phyloP scores from a whole-genome alignment of 1,140 invertebrate species.

The Drosophila parabipectinata region DNA sequence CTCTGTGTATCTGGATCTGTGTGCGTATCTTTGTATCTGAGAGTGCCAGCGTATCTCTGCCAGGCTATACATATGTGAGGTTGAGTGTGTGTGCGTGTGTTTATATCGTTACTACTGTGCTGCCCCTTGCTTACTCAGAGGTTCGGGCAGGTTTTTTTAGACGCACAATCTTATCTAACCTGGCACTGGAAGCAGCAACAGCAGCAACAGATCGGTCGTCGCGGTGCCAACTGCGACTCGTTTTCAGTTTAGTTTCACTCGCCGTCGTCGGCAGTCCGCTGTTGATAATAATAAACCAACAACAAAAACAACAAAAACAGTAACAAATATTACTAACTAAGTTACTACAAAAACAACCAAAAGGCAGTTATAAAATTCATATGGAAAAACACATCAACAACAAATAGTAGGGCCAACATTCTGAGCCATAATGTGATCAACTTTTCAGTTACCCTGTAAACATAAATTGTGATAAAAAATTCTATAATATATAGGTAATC shows the following conservation, averaged over 20 bases:
- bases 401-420: background rate
- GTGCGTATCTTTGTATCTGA: slow-evolving; percentile 30
- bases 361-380: slow-evolving; percentile 15
- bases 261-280: slow-evolving; percentile 49
- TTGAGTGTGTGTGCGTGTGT: slow-evolving; percentile 29
- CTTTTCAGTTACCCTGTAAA: slow-evolving; percentile 24
- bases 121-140: slow-evolving; percentile 47
- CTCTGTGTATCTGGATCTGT: slow-evolving; percentile 21
- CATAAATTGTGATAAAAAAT: slow-evolving; percentile 4
- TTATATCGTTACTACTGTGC: slow-evolving; percentile 60
- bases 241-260: slow-evolving; percentile 74
- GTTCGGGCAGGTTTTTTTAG: slow-evolving; percentile 67
- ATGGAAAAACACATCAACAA: slow-evolving; percentile 21
- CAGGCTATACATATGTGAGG: background rate
- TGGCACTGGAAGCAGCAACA: slow-evolving; percentile 30
- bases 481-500: slow-evolving; percentile 5
- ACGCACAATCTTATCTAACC: slow-evolving; percentile 81
- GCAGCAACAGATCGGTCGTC: slow-evolving; percentile 23
- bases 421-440: slow-evolving; percentile 23
- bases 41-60: slow-evolving; percentile 21
- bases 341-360: slow-evolving; percentile 16
- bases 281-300: slow-evolving; percentile 65
- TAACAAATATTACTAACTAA: slow-evolving; percentile 14
- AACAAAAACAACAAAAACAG: slow-evolving; percentile 35
- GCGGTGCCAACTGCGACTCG: slow-evolving; percentile 54